Percentiles rank a stretch among this genome's conserved stretches.
Evolutionary conservation across 2,888 invertebrate genomes (phyloP).

Genomic region (Lasioglossum oenotherae): DNA sequence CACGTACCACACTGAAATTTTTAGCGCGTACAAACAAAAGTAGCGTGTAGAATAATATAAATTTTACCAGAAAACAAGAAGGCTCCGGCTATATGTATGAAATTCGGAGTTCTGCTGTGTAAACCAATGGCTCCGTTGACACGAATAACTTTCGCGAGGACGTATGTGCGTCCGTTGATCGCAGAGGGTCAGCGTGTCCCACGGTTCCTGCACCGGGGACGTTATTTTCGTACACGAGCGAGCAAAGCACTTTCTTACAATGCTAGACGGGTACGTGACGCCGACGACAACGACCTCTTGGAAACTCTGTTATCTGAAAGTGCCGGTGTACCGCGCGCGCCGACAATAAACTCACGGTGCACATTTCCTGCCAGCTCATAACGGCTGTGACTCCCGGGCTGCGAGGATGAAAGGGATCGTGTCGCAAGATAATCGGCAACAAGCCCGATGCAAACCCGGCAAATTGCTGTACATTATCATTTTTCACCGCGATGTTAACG

Average conservation of each 20-base stretch:
- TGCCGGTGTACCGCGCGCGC: slow-evolving; percentile 44
- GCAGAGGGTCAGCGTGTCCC: slow-evolving; percentile 1
- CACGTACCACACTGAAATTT: neutral
- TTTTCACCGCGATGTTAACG: neutral
- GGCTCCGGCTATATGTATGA: neutral
- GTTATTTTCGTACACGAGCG: slow-evolving; percentile 49
- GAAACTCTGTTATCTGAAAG: slow-evolving; percentile 64
- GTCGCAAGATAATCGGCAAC: slow-evolving; percentile 55
- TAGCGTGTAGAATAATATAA: neutral
- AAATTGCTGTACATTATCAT: slow-evolving; percentile 40
- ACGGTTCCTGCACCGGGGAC: slow-evolving; percentile 9
- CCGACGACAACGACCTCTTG: slow-evolving; percentile 56
- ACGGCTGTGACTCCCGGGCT: slow-evolving; percentile 21
- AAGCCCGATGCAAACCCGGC: slow-evolving; percentile 1
- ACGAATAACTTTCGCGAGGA: neutral
- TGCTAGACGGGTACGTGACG: slow-evolving; percentile 49
- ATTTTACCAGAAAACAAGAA: neutral
- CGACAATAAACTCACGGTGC: slow-evolving; percentile 57
- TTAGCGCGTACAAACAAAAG: neutral
- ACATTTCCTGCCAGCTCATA: slow-evolving; percentile 44
- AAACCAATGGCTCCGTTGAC: neutral
- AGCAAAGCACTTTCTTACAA: slow-evolving; percentile 54
- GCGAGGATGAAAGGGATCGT: slow-evolving; percentile 17
- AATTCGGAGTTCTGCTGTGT: neutral
- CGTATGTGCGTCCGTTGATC: neutral